A percentile compares a stretch with the other conserved stretches of the same genome.
These are phyloP conservation scores for Isaurus tuberculatus DNA, from an alignment of 92 coral and sea anemone species.

Conservation along the genomic window DNA sequence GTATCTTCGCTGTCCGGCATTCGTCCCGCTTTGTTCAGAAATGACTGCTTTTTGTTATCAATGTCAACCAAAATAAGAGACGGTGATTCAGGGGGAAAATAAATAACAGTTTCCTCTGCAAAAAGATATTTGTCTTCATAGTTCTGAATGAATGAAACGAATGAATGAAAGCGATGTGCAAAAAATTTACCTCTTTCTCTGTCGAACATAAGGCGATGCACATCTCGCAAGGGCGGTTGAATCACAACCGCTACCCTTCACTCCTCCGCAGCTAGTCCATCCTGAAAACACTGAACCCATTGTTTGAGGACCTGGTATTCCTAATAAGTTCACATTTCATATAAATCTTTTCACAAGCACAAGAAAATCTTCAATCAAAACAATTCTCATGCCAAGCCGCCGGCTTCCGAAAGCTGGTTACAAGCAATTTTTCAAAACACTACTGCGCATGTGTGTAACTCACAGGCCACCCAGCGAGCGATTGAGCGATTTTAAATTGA, in stretches of 20 bases:
- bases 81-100: no score
- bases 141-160: not conserved
- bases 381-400: not conserved
- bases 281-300: constrained; percentile 48
- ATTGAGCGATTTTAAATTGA: no score
- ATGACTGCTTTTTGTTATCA: no score
- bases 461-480: constrained; percentile 20
- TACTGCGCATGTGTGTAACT: not conserved
- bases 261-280: constrained; percentile 37
- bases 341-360: not conserved
- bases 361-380: not conserved
- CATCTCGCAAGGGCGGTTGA: constrained; percentile 35
- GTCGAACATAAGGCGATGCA: constrained; percentile 76
- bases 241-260: constrained; percentile 22
- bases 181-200: constrained; percentile 74
- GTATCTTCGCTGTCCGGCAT: no score
- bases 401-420: not conserved
- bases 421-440: not conserved
- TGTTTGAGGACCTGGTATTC: not conserved
- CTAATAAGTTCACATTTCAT: constrained; percentile 16
- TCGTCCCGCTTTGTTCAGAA: no score
- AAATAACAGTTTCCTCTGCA: not conserved
- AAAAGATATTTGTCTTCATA: not conserved
- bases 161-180: not conserved
- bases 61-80: no score